Conservation (phyloP, 2,113 vertebrate genomes). For the Sinosuthora webbiana region DNA sequence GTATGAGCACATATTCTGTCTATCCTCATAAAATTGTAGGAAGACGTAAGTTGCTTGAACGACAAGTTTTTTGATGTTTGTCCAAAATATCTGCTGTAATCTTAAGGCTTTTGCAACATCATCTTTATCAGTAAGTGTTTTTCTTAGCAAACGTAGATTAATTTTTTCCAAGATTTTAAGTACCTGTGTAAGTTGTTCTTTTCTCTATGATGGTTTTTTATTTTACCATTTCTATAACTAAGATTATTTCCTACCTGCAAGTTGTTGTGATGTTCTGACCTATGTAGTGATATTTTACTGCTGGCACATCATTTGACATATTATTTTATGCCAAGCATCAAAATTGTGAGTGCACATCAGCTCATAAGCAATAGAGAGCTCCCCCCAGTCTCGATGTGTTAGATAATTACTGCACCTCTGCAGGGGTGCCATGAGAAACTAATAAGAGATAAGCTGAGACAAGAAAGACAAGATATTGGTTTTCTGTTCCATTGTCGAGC, state of each 20-base stretch:
- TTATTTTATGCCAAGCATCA: neutral
- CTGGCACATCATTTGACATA: neutral
- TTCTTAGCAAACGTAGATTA: neutral
- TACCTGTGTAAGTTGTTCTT: neutral
- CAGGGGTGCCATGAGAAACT: neutral
- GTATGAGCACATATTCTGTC: neutral
- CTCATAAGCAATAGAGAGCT: fast-evolving
- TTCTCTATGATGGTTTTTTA: neutral
- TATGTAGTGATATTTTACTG: neutral
- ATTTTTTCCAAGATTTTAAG: neutral
- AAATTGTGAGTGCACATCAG: neutral
- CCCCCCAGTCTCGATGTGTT: fast-evolving
- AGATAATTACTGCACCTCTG: neutral
- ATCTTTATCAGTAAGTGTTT: neutral
- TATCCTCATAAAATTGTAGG: neutral
- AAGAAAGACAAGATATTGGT: neutral
- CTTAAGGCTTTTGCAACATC: neutral
- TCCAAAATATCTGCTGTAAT: neutral
- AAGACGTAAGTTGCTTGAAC: neutral
- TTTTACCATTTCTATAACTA: neutral
- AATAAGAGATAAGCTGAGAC: neutral
- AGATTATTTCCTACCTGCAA: neutral
- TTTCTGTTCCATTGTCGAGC: neutral
- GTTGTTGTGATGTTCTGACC: neutral
- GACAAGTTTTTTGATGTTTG: neutral